Conservation (phyloP, 2,797 vertebrate species). For the Hydrophis major region DNA sequence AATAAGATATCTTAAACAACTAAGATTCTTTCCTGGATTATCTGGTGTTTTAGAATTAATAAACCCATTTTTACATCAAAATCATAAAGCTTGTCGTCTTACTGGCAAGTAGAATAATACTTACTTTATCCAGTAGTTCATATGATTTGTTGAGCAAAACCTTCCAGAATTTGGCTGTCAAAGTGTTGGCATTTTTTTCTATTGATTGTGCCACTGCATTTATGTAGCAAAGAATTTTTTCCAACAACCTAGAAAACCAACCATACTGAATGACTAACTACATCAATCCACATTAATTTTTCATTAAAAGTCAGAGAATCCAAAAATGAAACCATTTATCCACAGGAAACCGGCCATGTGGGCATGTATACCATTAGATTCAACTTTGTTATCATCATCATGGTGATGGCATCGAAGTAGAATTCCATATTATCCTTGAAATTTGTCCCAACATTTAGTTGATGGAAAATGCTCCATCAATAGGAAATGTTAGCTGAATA, state of each 20-base stretch:
- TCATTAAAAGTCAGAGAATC: neutral
- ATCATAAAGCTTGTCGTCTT: neutral
- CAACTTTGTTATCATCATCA: neutral
- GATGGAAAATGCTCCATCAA: neutral
- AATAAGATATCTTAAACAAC: neutral
- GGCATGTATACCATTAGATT: neutral
- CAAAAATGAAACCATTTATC: neutral
- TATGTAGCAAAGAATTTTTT: constrained; percentile 86
- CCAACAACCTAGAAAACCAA: constrained; percentile 78
- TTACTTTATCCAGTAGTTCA: constrained; percentile 91
- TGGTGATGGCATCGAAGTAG: neutral
- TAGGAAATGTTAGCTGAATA: neutral
- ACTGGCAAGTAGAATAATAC: neutral
- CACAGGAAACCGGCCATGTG: neutral
- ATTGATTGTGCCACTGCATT: constrained; percentile 81
- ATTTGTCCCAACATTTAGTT: neutral
- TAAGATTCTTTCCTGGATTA: constrained; percentile 1
- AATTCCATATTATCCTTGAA: neutral
- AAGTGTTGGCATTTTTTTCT: constrained; percentile 83
- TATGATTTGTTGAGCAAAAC: constrained; percentile 90
- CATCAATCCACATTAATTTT: constrained; percentile 2
- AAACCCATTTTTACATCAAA: neutral
- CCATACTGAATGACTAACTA: constrained; percentile 7
- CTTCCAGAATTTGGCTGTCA: constrained; percentile 92
- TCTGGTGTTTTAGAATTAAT: neutral